These are phyloP conservation scores for Maniola hyperantus DNA, from an alignment of 2,888 invertebrate species.

Conservation along the genomic window DNA sequence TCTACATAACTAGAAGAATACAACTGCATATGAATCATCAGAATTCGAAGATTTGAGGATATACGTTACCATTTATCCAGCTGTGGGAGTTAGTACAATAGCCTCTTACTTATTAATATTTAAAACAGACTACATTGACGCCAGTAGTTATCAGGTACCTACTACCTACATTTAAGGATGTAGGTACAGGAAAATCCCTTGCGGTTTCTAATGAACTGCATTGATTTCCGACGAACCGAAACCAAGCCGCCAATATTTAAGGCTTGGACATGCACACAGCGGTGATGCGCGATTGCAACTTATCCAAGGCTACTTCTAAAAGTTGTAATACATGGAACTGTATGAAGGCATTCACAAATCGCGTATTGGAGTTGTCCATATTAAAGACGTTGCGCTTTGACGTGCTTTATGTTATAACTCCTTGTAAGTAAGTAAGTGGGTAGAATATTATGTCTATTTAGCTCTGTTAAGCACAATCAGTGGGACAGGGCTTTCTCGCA, in stretches of 20 bases:
- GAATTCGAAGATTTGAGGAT: not conserved
- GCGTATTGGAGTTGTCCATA: too few relatives aligned
- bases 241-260: slow-evolving; percentile 33
- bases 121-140: slow-evolving; percentile 8
- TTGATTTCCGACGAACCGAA: slow-evolving; percentile 40
- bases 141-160: not conserved
- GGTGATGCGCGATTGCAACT: not conserved
- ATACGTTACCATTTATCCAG: not conserved
- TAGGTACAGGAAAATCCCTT: slow-evolving; percentile 47
- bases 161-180: not conserved
- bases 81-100: not conserved
- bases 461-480: too few relatives aligned
- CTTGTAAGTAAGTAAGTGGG: too few relatives aligned
- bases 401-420: too few relatives aligned
- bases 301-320: not conserved
- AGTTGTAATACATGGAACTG: not conserved
- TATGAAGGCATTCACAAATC: not conserved
- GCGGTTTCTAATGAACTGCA: slow-evolving; percentile 29
- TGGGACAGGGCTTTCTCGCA: too few relatives aligned
- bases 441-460: too few relatives aligned
- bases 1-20: not conserved
- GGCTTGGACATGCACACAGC: not conserved
- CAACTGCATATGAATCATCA: not conserved
- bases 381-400: too few relatives aligned
- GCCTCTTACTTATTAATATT: not conserved